Base-by-base conservation (phyloP, 2,888 invertebrate genomes). In the Schizaphis graminum region DNA sequence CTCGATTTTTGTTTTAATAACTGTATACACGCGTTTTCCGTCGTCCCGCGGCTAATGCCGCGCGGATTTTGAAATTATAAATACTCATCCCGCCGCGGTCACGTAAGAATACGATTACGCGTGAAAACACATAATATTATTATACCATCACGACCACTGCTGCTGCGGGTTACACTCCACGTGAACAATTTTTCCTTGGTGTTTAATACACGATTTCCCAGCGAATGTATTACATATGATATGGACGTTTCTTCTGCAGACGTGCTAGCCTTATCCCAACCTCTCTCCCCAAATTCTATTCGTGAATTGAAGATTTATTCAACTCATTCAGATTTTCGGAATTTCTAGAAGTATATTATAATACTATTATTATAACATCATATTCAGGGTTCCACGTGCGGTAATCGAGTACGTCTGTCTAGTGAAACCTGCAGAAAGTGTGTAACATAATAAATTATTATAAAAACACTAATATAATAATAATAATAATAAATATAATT, bases 1-100 rank as follows among this genome's bases (percentile, higher is more conserved):
- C 86, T 91, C 90, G 92, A n/a, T 53, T 89, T 93, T 92, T 61
- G n/a, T 28, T 49, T 49, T 88, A 41, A 77, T 92, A 92, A 92
- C 92, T 92, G 91, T 91, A 57, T 57, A 88, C 67, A 77, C 28
- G 24, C 44, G 53, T 77, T 77, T 84, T 13, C 49, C 16, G 56
- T 56, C 56, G 91, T 35, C 49, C 16, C 44, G 56, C 56, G 21
- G 41, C 13, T 41, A 41, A 56, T 41, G 56, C 26, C 35, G 21
- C 49, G 77, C 53, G 53, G 26, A 41, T 84, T 91, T 35, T 11
- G 53, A 77, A 91, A 77, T 67, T 28, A 44, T 85, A 53, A 53
- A 49, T 88, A 44, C 47, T 28, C 47, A 28, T 21, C 57, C 11
- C 56, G 88, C 16, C 57, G 16, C 16, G 1, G 28, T 16, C 47